Percentiles rank a stretch among this genome's conserved stretches.
Conservation (phyloP, 2,113 vertebrate genomes). For the Chinchilla lanigera region DNA sequence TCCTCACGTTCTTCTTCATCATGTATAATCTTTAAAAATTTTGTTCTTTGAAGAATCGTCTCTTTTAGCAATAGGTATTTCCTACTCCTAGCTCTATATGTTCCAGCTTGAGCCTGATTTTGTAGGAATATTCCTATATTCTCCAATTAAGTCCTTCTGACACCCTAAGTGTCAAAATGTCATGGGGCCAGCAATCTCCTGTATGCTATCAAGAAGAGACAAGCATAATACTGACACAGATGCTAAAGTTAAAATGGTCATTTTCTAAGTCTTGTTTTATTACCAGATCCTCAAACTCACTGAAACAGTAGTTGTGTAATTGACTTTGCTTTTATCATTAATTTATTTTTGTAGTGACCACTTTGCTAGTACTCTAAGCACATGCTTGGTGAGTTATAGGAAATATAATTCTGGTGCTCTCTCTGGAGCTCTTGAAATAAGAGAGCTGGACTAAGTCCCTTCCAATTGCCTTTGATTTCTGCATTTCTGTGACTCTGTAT, state of each 20-base stretch:
- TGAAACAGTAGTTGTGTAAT: background rate
- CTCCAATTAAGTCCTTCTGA: background rate
- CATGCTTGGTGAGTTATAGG: background rate
- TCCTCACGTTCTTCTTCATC: background rate
- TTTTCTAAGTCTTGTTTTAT: background rate
- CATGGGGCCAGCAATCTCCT: too few species aligned
- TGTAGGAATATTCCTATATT: background rate
- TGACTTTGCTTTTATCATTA: background rate
- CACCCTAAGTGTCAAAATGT: background rate
- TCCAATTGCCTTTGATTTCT: background rate
- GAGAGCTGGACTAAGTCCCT: background rate
- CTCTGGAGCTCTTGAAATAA: background rate
- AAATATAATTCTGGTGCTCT: background rate
- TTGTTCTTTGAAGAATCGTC: background rate
- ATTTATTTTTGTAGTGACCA: background rate
- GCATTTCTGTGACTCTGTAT: background rate
- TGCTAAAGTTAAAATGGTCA: background rate
- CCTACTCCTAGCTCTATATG: background rate
- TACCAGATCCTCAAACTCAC: background rate
- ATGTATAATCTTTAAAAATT: background rate
- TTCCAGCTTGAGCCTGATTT: background rate
- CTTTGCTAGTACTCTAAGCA: background rate
- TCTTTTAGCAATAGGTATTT: background rate
- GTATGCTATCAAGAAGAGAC: background rate
- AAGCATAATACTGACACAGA: background rate